phyloP scores from a whole-genome alignment of 2,797 vertebrate genomes.

The Phrynocephalus guinanensis region DNA sequence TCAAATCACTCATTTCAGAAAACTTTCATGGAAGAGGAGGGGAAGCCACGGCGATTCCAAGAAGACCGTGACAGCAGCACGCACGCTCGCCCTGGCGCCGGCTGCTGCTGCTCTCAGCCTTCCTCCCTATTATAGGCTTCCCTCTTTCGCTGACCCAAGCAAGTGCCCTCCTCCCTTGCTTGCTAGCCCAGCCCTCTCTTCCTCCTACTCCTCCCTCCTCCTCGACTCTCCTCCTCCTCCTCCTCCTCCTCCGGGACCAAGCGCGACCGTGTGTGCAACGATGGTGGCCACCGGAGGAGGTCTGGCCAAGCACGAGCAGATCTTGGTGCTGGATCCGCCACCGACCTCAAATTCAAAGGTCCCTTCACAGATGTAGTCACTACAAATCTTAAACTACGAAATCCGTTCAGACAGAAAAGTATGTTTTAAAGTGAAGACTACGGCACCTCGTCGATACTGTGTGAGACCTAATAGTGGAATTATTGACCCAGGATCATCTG shows the following conservation, averaged over 20 bases:
- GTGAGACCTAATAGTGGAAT: conserved; percentile 97
- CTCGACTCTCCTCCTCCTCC: neutral
- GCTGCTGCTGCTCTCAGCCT: conserved; percentile 50
- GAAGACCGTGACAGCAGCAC: conserved; percentile 56
- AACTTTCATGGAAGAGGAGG: neutral
- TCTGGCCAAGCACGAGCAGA: conserved; percentile 70
- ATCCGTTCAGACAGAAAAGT: conserved; percentile 97
- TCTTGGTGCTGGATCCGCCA: conserved; percentile 83
- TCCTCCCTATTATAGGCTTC: conserved; percentile 38
- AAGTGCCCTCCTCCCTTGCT: neutral
- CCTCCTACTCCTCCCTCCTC: neutral
- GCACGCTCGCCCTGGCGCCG: neutral
- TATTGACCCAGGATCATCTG: conserved; percentile 88
- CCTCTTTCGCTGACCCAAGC: neutral
- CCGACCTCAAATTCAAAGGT: conserved; percentile 97
- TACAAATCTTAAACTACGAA: conserved; percentile 95
- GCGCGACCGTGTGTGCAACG: conserved; percentile 75
- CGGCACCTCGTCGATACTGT: conserved; percentile 95
- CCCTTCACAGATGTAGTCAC: conserved; percentile 99
- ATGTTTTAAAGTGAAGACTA: conserved; percentile 99
- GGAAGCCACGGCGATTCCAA: too few species aligned
- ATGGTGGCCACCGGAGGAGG: conserved; percentile 67
- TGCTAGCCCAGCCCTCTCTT: too few species aligned
- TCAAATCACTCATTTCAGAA: neutral
- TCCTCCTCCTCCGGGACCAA: conserved; percentile 5